phyloP scores from a whole-genome alignment of 2,888 invertebrate species.

The Caenorhabditis auriculariae region DNA sequence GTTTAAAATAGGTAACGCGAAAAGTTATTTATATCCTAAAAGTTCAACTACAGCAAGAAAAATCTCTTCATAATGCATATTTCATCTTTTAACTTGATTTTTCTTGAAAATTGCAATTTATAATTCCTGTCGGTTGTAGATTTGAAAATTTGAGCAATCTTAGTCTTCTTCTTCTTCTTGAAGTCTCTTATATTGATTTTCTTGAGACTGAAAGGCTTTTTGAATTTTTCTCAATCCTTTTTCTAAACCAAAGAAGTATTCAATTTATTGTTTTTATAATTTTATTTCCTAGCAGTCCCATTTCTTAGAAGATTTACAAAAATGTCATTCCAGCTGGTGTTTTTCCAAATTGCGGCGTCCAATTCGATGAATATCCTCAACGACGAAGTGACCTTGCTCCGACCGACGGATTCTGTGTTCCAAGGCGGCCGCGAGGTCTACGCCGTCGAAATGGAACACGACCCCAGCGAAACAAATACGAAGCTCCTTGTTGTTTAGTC shows the following conservation, averaged over 20 bases:
- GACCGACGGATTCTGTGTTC: conserved; percentile 18
- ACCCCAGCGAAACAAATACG: conserved; percentile 2
- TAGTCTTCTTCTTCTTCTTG: no score
- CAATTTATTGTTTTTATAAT: no score
- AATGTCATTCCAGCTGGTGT: conserved; percentile 1
- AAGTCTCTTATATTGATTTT: no score
- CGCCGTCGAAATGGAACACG: conserved; percentile 24
- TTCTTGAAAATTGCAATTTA: no score
- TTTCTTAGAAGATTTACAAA: no score
- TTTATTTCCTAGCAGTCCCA: no score
- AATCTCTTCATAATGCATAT: background rate
- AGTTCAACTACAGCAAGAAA: background rate
- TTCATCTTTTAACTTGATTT: background rate
- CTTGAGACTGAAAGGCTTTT: no score
- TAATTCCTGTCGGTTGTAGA: no score
- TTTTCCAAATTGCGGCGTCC: conserved; percentile 2
- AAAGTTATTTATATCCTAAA: background rate
- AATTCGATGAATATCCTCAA: background rate
- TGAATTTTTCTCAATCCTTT: no score
- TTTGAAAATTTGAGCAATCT: no score
- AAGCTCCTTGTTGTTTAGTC: conserved; percentile 18
- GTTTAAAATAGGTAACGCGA: background rate
- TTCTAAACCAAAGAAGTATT: no score
- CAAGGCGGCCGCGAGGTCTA: conserved; percentile 14
- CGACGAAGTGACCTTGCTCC: conserved; percentile 22